These are phyloP conservation scores for Platygyra sinensis DNA, from an alignment of 64 coral and sea anemone genomes.

Conservation along the genomic window DNA sequence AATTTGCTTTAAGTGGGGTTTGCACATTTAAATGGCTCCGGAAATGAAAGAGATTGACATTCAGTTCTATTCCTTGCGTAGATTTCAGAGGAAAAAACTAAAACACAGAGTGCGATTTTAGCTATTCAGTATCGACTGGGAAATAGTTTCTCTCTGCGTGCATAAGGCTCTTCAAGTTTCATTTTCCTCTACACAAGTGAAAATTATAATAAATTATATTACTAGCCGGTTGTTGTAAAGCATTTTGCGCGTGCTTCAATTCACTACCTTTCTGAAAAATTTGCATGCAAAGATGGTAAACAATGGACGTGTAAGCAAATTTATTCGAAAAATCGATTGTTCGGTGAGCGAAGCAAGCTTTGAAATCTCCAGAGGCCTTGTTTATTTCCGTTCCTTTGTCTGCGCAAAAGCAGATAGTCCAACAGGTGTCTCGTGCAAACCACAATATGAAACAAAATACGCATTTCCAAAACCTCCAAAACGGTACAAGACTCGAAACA, in stretches of 20 bases:
- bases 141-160: background rate
- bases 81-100: background rate
- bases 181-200: background rate
- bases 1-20: too few relatives aligned
- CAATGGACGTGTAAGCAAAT: constrained; percentile 5
- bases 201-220: background rate
- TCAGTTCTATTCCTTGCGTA: too few relatives aligned
- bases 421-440: constrained; percentile 26
- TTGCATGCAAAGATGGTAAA: background rate
- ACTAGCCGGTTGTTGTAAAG: background rate
- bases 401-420: background rate
- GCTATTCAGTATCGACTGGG: background rate
- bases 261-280: constrained; percentile 6
- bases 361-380: constrained; percentile 10
- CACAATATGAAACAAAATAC: background rate
- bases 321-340: background rate
- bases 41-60: too few relatives aligned
- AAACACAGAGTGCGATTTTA: background rate
- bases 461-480: background rate
- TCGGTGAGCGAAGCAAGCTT: background rate
- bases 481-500: background rate
- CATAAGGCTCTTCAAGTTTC: background rate
- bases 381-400: constrained; percentile 24
- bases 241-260: background rate
- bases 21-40: too few relatives aligned